These are phyloP conservation scores for Cheilosia vernalis DNA, from an alignment of 2,888 invertebrate species.

Conservation along the genomic window DNA sequence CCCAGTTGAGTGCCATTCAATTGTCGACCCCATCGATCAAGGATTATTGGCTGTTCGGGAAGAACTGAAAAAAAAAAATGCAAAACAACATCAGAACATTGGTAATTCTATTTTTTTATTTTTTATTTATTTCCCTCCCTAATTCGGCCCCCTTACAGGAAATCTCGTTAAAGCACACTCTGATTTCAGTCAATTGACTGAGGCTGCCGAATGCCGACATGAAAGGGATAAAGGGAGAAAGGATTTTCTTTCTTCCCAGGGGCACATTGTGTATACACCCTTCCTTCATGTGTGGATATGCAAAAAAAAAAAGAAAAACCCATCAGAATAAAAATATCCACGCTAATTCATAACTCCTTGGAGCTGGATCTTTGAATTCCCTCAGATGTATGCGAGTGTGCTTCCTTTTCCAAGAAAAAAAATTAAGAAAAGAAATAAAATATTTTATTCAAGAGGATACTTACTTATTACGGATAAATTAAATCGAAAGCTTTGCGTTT, in stretches of 20 bases:
- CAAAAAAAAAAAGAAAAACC: background rate
- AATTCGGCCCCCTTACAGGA: slow-evolving; percentile 25
- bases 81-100: slow-evolving; percentile 22
- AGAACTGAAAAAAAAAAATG: slow-evolving; percentile 86
- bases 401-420: background rate
- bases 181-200: slow-evolving; percentile 50
- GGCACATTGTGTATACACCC: background rate
- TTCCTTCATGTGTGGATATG: background rate
- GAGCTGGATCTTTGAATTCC: background rate
- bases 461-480: slow-evolving; percentile 95
- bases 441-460: slow-evolving; percentile 80
- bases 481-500: slow-evolving; percentile 94
- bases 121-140: slow-evolving; percentile 6
- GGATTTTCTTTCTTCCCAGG: slow-evolving; percentile 14
- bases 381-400: background rate
- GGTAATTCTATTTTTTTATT: slow-evolving; percentile 40
- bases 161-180: slow-evolving; percentile 63
- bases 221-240: slow-evolving; percentile 21
- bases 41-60: slow-evolving; percentile 92
- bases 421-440: slow-evolving; percentile 9
- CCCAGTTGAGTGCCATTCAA: slow-evolving; percentile 91
- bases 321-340: background rate
- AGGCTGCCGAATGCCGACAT: slow-evolving; percentile 29
- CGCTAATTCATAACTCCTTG: slow-evolving; percentile 32
- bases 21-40: slow-evolving; percentile 92